A percentile compares a stretch with the other conserved stretches of the same genome.
phyloP scores from a whole-genome alignment of 1,140 invertebrate species.

The Bombus pascuorum region DNA sequence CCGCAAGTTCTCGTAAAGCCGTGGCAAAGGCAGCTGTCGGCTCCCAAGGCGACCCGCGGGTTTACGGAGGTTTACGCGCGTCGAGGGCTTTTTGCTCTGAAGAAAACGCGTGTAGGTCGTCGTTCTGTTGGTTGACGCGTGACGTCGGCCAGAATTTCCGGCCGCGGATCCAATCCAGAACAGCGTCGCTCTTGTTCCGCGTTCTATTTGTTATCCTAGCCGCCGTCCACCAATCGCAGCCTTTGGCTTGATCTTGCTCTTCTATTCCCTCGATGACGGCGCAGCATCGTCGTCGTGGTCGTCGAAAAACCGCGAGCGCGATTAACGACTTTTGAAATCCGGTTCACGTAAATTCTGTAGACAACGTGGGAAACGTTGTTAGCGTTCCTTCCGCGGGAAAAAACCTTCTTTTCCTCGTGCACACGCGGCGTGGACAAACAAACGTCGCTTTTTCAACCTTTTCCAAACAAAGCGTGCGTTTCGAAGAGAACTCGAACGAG shows the following conservation, averaged over 20 bases:
- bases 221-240: conserved; percentile 15
- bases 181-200: conserved; percentile 39
- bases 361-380: conserved; percentile 56
- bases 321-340: conserved; percentile 39
- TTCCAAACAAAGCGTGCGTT: background rate
- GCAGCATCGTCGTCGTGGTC: background rate
- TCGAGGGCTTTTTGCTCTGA: conserved; percentile 67
- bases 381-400: background rate
- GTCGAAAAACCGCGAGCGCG: conserved; percentile 17
- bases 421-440: conserved; percentile 22
- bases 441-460: conserved; percentile 44
- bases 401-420: background rate
- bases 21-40: conserved; percentile 73
- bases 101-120: conserved; percentile 20
- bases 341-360: conserved; percentile 38
- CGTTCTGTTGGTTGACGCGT: conserved; percentile 43
- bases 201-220: conserved; percentile 61
- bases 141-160: conserved; percentile 69
- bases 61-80: conserved; percentile 51
- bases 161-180: conserved; percentile 65
- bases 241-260: background rate
- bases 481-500: background rate
- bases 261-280: background rate
- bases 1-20: conserved; percentile 64
- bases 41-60: conserved; percentile 69